These are phyloP conservation scores for Trichogramma evanescens DNA, from an alignment of 2,888 invertebrate genomes.

Conservation along the genomic window DNA sequence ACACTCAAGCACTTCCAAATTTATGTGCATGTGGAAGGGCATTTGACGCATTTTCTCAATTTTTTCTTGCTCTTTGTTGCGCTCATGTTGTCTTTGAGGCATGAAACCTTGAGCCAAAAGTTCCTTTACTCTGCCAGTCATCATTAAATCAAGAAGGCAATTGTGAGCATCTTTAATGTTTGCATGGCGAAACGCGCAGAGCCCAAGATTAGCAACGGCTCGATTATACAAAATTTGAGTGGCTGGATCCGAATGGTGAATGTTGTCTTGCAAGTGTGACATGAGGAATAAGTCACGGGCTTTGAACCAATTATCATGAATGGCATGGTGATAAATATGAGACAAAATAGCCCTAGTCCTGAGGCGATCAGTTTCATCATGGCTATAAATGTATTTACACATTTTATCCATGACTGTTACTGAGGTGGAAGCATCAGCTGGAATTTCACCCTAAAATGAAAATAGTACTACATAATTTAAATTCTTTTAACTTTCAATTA, in stretches of 20 bases:
- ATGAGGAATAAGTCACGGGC: slow-evolving; percentile 87
- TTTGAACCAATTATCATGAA: slow-evolving; percentile 96
- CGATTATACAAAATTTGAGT: slow-evolving; percentile 96
- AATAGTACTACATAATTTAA: no score
- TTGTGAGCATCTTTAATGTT: slow-evolving; percentile 96
- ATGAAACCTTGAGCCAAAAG: slow-evolving; percentile 85
- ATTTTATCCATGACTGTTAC: slow-evolving; percentile 87
- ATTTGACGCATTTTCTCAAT: slow-evolving; percentile 95
- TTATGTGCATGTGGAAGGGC: slow-evolving; percentile 99
- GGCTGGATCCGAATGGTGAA: slow-evolving; percentile 96
- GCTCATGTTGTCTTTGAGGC: slow-evolving; percentile 86
- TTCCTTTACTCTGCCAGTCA: slow-evolving; percentile 97
- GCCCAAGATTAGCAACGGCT: slow-evolving; percentile 95
- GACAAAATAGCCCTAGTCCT: slow-evolving; percentile 93
- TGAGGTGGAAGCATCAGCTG: slow-evolving; percentile 60
- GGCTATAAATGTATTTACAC: slow-evolving; percentile 92
- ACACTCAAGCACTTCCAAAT: slow-evolving; percentile 94
- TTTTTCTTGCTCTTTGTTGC: slow-evolving; percentile 96
- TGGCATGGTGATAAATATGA: slow-evolving; percentile 96
- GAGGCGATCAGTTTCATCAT: slow-evolving; percentile 86
- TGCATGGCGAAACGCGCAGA: slow-evolving; percentile 97
- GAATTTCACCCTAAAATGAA: slow-evolving; percentile 52
- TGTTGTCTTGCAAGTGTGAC: slow-evolving; percentile 97
- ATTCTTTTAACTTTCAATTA: no score
- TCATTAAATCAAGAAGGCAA: slow-evolving; percentile 95